Evolutionary conservation across 2,888 invertebrate genomes (phyloP).

Genomic region (Aplocera efformata): DNA sequence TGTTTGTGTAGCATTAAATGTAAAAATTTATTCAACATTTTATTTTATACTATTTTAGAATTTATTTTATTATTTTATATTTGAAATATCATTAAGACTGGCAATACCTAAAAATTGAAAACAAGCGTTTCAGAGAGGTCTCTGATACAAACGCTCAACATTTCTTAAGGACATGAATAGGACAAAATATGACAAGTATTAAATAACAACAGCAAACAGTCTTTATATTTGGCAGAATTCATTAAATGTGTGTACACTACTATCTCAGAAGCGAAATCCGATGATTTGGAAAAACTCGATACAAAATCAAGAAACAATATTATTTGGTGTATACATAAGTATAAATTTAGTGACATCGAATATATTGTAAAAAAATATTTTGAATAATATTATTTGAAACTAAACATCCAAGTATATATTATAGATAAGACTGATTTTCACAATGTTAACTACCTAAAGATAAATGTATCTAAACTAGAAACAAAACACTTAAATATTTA

Average conservation of each 20-base stretch:
- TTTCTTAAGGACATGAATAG: conserved; percentile 23
- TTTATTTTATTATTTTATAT: conserved; percentile 32
- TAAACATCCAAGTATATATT: too few relatives aligned
- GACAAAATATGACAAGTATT: conserved; percentile 17
- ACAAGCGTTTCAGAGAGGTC: conserved; percentile 24
- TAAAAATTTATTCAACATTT: conserved; percentile 37
- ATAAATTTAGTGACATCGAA: too few relatives aligned
- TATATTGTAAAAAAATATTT: too few relatives aligned
- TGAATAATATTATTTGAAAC: too few relatives aligned
- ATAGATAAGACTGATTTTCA: conserved; percentile 3
- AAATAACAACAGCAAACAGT: conserved; percentile 26
- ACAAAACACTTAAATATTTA: conserved; percentile 27
- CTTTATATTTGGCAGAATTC: conserved; percentile 31
- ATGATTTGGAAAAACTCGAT: too few relatives aligned
- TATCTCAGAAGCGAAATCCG: background rate
- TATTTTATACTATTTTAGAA: conserved; percentile 33
- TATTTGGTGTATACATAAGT: too few relatives aligned
- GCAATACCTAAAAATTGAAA: conserved; percentile 30
- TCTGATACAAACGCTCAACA: conserved; percentile 29
- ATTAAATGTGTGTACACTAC: conserved; percentile 16
- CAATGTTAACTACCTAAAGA: conserved; percentile 13
- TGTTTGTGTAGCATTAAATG: conserved; percentile 45
- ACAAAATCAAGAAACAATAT: too few relatives aligned
- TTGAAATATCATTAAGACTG: conserved; percentile 30
- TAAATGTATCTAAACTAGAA: conserved; percentile 23